These are phyloP conservation scores for Dasypogon diadema DNA, from an alignment of 2,888 invertebrate species.

Conservation along the genomic window DNA sequence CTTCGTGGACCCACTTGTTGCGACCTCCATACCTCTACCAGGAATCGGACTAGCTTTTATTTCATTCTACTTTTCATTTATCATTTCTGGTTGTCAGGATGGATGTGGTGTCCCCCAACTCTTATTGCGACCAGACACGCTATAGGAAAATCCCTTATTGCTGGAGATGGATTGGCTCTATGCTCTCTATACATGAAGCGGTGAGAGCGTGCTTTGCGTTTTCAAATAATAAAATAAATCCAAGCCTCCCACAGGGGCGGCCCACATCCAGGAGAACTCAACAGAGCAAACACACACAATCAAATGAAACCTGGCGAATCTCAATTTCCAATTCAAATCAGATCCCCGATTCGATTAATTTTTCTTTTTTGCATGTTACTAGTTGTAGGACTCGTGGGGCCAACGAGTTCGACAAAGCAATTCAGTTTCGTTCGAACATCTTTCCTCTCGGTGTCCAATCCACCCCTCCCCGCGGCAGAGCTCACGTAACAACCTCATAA, in stretches of 20 bases:
- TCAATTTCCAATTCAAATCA: constrained; percentile 50
- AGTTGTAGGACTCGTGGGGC: not conserved
- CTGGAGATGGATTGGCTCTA: not conserved
- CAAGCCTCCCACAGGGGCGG: constrained; percentile 3
- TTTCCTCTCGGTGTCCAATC: not conserved
- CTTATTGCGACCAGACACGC: constrained; percentile 37
- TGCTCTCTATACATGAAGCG: not conserved
- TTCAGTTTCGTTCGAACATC: constrained; percentile 12
- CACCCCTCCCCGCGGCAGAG: not conserved
- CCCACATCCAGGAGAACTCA: no score
- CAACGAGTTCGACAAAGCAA: not conserved
- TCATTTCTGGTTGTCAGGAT: constrained; percentile 25
- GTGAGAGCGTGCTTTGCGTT: constrained; percentile 21
- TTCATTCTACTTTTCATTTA: constrained; percentile 27
- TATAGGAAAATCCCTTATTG: constrained; percentile 29
- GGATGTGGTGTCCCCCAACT: constrained; percentile 11
- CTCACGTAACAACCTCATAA: constrained; percentile 33
- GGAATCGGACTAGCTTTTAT: not conserved
- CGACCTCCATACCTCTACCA: not conserved
- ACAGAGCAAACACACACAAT: constrained; percentile 16
- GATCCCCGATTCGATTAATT: constrained; percentile 41
- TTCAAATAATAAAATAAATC: constrained; percentile 23
- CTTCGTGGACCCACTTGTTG: constrained; percentile 14
- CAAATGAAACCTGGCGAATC: constrained; percentile 22
- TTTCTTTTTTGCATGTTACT: constrained; percentile 13